Conservation (phyloP, 2,797 vertebrate genomes). For the Peromyscus attwateri region DNA sequence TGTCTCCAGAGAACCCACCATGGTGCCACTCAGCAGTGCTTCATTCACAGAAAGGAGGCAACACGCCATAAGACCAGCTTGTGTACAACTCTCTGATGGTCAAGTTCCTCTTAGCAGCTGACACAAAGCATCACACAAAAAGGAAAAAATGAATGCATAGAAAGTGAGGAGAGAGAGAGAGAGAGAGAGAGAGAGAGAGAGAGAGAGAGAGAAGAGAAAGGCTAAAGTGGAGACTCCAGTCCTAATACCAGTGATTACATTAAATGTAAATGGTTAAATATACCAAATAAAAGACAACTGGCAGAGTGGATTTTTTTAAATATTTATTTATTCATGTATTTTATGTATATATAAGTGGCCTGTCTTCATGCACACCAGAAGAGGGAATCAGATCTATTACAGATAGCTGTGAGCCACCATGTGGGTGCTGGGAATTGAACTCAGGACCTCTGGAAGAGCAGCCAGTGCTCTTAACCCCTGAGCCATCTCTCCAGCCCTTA, state of each 20-base stretch:
- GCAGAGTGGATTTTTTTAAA: neutral
- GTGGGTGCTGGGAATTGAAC: too few species aligned
- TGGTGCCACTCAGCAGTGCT: neutral
- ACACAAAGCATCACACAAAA: neutral
- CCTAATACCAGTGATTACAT: neutral
- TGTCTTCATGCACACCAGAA: too few species aligned
- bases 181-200: neutral
- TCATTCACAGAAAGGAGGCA: neutral
- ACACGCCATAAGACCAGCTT: neutral
- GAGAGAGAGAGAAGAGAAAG: neutral
- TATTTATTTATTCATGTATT: too few species aligned
- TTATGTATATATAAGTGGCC: too few species aligned
- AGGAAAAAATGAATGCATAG: neutral
- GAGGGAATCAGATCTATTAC: too few species aligned
- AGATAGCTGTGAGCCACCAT: too few species aligned
- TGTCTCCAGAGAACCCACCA: neutral
- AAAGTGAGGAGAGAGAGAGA: neutral
- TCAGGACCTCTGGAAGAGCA: too few species aligned
- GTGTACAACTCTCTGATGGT: neutral
- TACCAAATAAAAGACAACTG: neutral
- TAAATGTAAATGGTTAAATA: constrained; percentile 51
- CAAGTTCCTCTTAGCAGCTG: neutral
- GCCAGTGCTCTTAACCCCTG: too few species aligned
- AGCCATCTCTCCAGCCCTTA: too few species aligned
- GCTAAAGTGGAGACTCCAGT: neutral